Evolutionary conservation across 2,888 invertebrate genomes (phyloP), one percentile per base, ranked within the genome.

Genomic region (Euplagia quadripunctaria): DNA sequence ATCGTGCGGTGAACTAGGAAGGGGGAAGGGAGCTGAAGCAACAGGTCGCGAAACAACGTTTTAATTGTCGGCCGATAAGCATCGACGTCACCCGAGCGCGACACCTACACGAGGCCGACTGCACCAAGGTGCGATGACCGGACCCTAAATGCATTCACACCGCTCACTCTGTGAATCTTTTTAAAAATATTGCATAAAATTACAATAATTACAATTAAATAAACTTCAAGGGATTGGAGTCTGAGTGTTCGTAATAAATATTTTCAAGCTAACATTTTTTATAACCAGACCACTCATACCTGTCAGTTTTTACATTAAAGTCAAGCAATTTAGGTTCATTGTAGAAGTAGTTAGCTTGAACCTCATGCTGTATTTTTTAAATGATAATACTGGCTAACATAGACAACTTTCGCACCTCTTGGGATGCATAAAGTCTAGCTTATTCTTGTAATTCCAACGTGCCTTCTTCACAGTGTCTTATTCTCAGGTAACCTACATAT

Each of bases 21-120:
- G 80, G 82, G 77, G 64, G 82, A 84, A 86, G 89, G 88, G 88
- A 86, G 88, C 84, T 86, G 90, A 91, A 90, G 94, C 95, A 95
- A 95, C 95, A 95, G 94, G 95, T 95, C 95, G 94, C 95, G 92
- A 94, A 94, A 94, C 92, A 93, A 93, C 90, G 90, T 90, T 94
- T 94, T 95, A 95, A 95, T 95, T 95, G 94, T 93, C 85, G 88
- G 84, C 87, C 89, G 95, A 95, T 95, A 94, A 94, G 88, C 91
- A 95, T 94, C 95, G 92, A 88, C 93, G 91, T 91, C 93, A 92
- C 85, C 94, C 90, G 89, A 93, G 88, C 94, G 94, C 94, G 92
- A 92, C 93, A 91, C 92, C 90, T 88, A 90, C 89, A 86, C 86
- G 84, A 83, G 78, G 81, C 79, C 82, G 82, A 77, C 78, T 82